A percentile compares a stretch with the other conserved stretches of the same genome.
These are phyloP conservation scores for Cavia porcellus DNA, from an alignment of 2,113 vertebrate genomes.

Conservation along the genomic window DNA sequence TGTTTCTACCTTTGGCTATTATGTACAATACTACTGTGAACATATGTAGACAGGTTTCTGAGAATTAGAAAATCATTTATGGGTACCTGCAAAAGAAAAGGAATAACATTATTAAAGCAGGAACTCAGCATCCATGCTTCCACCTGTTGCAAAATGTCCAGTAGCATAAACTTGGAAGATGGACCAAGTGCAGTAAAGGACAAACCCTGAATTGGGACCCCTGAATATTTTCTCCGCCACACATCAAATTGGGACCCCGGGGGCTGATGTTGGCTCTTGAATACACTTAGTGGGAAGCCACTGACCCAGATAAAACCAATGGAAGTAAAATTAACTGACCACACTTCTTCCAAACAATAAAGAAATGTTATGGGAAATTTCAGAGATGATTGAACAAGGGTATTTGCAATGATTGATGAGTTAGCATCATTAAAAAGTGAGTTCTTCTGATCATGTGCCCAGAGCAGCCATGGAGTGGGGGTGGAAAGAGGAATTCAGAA, in stretches of 20 bases:
- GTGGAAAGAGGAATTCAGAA: conserved; percentile 79
- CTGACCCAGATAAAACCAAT: conserved; percentile 80
- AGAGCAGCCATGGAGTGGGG: conserved; percentile 80
- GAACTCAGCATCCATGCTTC: neutral
- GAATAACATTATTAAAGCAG: neutral
- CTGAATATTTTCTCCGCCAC: conserved; percentile 75
- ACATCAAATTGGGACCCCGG: conserved; percentile 69
- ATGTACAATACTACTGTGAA: neutral
- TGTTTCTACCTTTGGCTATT: neutral
- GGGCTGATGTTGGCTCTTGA: conserved; percentile 68
- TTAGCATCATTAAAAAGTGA: conserved; percentile 83
- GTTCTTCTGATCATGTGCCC: conserved; percentile 83
- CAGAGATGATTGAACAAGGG: conserved; percentile 81
- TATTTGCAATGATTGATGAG: conserved; percentile 87
- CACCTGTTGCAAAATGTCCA: neutral
- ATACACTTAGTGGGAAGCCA: conserved; percentile 69
- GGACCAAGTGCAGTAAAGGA: neutral
- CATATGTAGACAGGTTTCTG: neutral
- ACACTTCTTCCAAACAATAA: conserved; percentile 83
- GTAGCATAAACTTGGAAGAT: conserved; percentile 47
- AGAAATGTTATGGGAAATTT: conserved; percentile 84
- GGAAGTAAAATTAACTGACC: conserved; percentile 80
- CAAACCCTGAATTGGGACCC: no score
- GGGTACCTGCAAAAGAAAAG: neutral
- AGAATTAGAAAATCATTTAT: neutral